Percentiles rank a stretch among this genome's conserved stretches.
phyloP scores from a whole-genome alignment of 2,888 invertebrate species.

The Drosophila neoperkinsi region DNA sequence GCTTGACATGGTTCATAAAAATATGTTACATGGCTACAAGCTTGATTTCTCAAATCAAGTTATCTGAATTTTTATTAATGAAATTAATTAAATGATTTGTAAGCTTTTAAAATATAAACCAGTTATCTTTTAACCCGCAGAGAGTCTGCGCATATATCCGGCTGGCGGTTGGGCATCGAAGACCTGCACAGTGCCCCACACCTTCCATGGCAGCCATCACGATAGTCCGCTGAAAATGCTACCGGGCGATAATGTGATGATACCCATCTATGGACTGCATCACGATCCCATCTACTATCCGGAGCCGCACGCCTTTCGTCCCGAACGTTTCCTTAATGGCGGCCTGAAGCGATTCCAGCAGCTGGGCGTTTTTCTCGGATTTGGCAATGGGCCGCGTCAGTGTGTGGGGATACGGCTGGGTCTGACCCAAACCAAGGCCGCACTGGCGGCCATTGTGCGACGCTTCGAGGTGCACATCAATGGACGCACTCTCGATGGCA shows the following conservation, averaged over 20 bases:
- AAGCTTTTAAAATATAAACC: background rate
- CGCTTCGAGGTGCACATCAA: conserved; percentile 71
- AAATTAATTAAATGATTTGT: background rate
- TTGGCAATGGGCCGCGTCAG: conserved; percentile 84
- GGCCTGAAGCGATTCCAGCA: conserved; percentile 78
- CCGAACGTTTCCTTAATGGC: conserved; percentile 83
- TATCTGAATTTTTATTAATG: background rate
- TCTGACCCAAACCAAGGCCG: conserved; percentile 77
- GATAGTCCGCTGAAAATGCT: conserved; percentile 60
- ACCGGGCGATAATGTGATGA: conserved; percentile 72
- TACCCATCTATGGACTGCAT: conserved; percentile 82
- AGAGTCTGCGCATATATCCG: conserved; percentile 81
- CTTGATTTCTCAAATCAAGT: background rate
- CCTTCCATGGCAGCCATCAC: conserved; percentile 67
- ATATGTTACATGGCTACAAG: background rate
- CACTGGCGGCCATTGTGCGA: conserved; percentile 71
- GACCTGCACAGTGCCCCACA: conserved; percentile 75
- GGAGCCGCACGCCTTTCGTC: conserved; percentile 78
- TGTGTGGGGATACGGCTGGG: conserved; percentile 83
- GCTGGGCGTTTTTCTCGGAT: conserved; percentile 82
- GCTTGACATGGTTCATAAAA: background rate
- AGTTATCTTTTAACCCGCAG: conserved; percentile 44
- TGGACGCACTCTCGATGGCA: conserved; percentile 65
- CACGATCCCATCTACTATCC: conserved; percentile 79
- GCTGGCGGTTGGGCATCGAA: conserved; percentile 77